Evolutionary conservation across 2,888 invertebrate species (phyloP).

Genomic region (Lithodes maja): DNA sequence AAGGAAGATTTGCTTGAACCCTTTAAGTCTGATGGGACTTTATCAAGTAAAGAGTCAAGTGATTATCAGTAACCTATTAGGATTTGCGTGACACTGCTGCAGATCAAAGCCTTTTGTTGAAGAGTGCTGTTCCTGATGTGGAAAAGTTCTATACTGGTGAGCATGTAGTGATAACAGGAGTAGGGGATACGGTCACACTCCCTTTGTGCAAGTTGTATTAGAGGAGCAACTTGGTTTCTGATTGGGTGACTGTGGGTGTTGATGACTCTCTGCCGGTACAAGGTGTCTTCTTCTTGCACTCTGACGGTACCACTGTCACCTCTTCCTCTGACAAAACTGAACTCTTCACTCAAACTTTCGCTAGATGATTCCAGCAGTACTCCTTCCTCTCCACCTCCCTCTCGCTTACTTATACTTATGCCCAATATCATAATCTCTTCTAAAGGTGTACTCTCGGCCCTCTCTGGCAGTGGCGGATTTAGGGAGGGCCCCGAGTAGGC

Average conservation of each 20-base stretch:
- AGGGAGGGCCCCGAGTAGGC: no score
- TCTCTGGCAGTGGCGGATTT: no score
- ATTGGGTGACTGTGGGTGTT: conserved; percentile 5
- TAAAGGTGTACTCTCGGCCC: no score
- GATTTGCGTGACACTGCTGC: neutral
- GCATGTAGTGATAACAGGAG: neutral
- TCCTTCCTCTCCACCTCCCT: no score
- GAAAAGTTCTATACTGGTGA: conserved; percentile 1
- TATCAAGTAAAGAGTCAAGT: neutral
- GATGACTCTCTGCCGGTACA: neutral
- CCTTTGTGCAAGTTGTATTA: conserved; percentile 21
- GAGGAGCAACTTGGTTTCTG: neutral
- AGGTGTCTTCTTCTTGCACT: neutral
- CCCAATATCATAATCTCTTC: no score
- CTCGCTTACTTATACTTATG: no score
- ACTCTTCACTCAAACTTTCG: no score
- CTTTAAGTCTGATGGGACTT: neutral
- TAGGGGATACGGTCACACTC: conserved; percentile 6
- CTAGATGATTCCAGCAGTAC: no score
- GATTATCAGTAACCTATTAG: neutral
- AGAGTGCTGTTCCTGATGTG: conserved; percentile 5
- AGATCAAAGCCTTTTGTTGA: neutral
- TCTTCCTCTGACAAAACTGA: no score
- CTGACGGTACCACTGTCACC: no score
- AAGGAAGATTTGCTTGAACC: neutral